Evolutionary conservation across 2,797 vertebrate genomes (phyloP).

Genomic region (Characodon lateralis): DNA sequence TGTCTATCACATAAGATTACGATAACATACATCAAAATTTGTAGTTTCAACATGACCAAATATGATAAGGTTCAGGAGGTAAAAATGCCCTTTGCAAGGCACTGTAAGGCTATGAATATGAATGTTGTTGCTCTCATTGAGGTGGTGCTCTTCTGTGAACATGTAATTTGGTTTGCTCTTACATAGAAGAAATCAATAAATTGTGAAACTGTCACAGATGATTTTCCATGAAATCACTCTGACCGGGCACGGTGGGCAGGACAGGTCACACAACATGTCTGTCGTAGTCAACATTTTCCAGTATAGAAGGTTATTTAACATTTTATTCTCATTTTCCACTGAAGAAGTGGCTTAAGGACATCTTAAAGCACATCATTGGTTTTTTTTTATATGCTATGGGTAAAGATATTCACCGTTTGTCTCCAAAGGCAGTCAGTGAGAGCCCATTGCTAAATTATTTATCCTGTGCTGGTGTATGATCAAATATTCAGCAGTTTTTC

Average conservation of each 20-base stretch:
- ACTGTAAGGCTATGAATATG: background rate
- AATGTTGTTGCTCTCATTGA: background rate
- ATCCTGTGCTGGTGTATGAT: conserved; percentile 43
- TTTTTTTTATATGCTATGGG: conserved; percentile 11
- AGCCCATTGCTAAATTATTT: conserved; percentile 57
- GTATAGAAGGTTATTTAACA: conserved; percentile 7
- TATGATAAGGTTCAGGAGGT: background rate
- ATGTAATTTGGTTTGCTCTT: conserved; percentile 18
- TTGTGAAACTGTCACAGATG: conserved; percentile 14
- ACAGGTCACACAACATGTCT: conserved; percentile 10
- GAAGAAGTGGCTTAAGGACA: conserved; percentile 11
- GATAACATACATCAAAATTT: background rate
- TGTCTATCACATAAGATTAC: background rate
- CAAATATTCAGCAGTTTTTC: conserved; percentile 62
- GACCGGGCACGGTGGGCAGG: background rate
- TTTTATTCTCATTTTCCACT: conserved; percentile 21
- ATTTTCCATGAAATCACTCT: conserved; percentile 11
- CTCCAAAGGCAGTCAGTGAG: conserved; percentile 11
- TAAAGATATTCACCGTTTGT: background rate
- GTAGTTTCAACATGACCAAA: background rate
- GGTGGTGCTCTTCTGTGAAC: background rate
- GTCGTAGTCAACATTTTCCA: conserved; percentile 31
- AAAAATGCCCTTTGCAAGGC: too few relatives aligned
- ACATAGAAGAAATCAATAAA: conserved; percentile 15
- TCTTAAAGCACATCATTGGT: background rate